Percentiles rank a stretch among this genome's conserved stretches.
These are phyloP conservation scores for Eublepharis macularius DNA, from an alignment of 2,113 vertebrate genomes.

Conservation along the genomic window DNA sequence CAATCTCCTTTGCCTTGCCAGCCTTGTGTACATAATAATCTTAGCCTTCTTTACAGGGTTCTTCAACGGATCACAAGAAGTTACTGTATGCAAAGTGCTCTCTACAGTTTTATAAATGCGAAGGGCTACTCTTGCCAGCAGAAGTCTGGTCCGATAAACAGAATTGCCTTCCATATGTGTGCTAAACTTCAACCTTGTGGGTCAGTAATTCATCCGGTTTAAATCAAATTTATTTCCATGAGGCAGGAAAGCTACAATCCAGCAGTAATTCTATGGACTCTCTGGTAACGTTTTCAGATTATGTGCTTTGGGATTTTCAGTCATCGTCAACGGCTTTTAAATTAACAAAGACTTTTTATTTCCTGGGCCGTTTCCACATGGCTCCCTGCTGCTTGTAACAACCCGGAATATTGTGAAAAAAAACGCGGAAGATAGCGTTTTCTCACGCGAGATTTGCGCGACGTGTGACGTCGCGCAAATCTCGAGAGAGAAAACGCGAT, in stretches of 20 bases:
- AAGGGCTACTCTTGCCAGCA: neutral
- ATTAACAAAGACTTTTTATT: slow-evolving; percentile 59
- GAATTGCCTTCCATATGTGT: slow-evolving; percentile 25
- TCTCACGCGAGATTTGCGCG: no score
- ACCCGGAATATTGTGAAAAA: no score
- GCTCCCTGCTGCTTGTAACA: no score
- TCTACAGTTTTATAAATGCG: slow-evolving; percentile 15
- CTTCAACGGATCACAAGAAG: no score
- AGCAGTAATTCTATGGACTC: slow-evolving; percentile 58
- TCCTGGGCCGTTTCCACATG: no score
- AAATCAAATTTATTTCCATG: slow-evolving; percentile 52
- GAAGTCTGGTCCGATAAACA: neutral
- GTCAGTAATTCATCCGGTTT: slow-evolving; percentile 53
- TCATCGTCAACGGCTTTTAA: slow-evolving; percentile 55
- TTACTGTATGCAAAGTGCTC: neutral
- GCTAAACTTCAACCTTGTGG: slow-evolving; percentile 29
- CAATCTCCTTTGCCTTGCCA: no score
- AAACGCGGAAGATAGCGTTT: no score
- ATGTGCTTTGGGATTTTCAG: slow-evolving; percentile 47
- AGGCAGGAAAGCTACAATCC: slow-evolving; percentile 22
- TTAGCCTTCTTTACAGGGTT: no score
- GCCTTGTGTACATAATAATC: no score
- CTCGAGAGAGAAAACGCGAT: no score
- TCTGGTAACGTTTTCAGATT: slow-evolving; percentile 65
- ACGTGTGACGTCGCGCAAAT: no score